Evolutionary conservation across 2,797 vertebrate species (phyloP).

Genomic region (Epinephelus awoara): DNA sequence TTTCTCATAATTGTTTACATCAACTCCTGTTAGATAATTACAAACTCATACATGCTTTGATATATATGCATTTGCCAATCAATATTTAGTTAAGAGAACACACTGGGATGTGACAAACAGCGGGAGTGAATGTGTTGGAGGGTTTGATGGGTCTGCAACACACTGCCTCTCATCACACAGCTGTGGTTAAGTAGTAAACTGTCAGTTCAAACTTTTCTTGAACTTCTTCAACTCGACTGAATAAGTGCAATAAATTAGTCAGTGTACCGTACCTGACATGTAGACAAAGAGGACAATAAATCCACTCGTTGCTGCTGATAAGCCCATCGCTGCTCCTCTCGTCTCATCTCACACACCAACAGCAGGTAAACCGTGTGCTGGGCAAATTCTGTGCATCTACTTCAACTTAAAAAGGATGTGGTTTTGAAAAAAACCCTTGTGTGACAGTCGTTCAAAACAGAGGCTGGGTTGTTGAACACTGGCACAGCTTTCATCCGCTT

Average conservation of each 20-base stretch:
- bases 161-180: too few species aligned
- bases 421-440: neutral
- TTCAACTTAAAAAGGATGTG: neutral
- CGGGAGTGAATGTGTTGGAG: too few species aligned
- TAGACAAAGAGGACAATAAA: constrained; percentile 10
- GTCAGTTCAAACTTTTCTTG: neutral
- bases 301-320: neutral
- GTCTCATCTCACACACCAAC: neutral
- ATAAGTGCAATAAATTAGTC: neutral
- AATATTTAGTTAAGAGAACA: too few species aligned
- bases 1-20: too few species aligned
- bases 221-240: neutral
- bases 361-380: neutral
- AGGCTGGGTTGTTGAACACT: neutral
- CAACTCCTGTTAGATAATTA: too few species aligned
- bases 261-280: constrained; percentile 21
- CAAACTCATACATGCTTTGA: too few species aligned
- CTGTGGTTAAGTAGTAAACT: neutral
- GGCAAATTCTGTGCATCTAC: neutral
- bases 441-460: neutral
- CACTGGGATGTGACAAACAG: neutral
- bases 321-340: constrained; percentile 30
- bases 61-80: too few species aligned
- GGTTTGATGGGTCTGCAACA: too few species aligned
- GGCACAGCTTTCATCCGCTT: neutral